A percentile compares a stretch with the other conserved stretches of the same genome.
phyloP scores from a whole-genome alignment of 2,797 vertebrate genomes.

The Hypotaenidia okinawae region DNA sequence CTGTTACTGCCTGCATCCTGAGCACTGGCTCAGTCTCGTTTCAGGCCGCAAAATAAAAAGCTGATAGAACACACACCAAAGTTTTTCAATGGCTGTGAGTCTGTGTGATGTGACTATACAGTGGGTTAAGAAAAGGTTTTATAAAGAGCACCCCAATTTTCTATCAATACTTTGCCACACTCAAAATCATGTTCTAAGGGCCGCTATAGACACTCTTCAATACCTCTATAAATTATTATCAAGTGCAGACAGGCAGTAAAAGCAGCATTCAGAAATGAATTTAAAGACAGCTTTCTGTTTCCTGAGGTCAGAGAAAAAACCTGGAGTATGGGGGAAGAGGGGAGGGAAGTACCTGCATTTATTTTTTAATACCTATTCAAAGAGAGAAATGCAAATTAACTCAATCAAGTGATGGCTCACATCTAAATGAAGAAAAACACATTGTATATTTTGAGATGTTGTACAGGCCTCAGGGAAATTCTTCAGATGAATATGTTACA shows the following conservation, averaged over 20 bases:
- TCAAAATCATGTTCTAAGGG: background rate
- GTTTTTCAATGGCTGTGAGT: background rate
- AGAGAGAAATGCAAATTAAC: background rate
- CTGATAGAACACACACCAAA: background rate
- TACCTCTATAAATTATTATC: background rate
- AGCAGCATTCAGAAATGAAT: background rate
- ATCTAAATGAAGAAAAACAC: background rate
- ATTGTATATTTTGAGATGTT: background rate
- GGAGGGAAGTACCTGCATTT: background rate
- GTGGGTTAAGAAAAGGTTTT: background rate
- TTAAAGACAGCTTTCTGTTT: background rate
- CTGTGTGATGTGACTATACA: background rate
- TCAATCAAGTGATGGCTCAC: background rate
- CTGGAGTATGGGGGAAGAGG: no score
- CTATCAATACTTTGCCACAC: background rate
- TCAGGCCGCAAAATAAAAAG: background rate
- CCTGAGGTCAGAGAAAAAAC: background rate
- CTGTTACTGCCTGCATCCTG: background rate
- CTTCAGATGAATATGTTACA: background rate
- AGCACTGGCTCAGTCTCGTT: background rate
- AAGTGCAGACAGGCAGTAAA: background rate
- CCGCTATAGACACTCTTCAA: background rate
- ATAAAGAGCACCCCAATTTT: background rate
- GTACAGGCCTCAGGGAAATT: background rate
- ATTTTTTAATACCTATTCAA: background rate